Evolutionary conservation across 2,113 vertebrate genomes (phyloP), one percentile per base, ranked within the genome.

Genomic region (Phainopepla nitens): DNA sequence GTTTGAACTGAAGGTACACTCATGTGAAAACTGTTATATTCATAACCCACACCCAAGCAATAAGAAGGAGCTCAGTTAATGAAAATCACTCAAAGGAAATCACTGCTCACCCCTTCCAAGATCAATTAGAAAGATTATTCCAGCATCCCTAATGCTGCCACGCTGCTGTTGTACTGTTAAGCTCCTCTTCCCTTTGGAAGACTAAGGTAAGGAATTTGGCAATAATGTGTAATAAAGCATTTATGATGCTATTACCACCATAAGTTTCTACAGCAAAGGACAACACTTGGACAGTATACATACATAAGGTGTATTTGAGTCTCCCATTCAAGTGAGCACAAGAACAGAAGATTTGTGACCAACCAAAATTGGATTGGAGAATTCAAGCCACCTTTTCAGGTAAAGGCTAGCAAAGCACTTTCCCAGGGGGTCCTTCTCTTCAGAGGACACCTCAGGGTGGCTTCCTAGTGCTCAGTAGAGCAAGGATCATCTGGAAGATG

Each of bases 111-210:
- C 51, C 29, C 45, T 82, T 94, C 78, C 62, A 93, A 83, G 72
- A 96, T 94, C 87, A 95, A 89, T 96, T 94, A 94, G 86, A 53
- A 88, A 90, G 95, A 94, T 95, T 93, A 92, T 94, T 96, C 82
- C 86, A 70, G 83, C 89, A 84, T 93, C 75, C 65, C 80, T 96
- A 91, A 82, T 77, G 41, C 68, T 93, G 72, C 57, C 28, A 14
- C 0, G 1, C 70, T 78, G 69, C 71, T 82, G 76, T 50, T 87
- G 70, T n/a, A 21, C 58, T 47, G 14, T 70, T 45, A 39, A 89
- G 21, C 35, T n/a, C 13, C 31, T 80, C 61, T 87, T 87, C 62
- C 65, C 69, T 93, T 70, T 23, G 62, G 70, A 53, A 57, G 33
- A 36, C 58, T 13, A 11, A 92, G 54, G 66, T 4, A 66, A 77